phyloP scores from a whole-genome alignment of 2,797 vertebrate genomes.

The Rhinoraja longicauda region DNA sequence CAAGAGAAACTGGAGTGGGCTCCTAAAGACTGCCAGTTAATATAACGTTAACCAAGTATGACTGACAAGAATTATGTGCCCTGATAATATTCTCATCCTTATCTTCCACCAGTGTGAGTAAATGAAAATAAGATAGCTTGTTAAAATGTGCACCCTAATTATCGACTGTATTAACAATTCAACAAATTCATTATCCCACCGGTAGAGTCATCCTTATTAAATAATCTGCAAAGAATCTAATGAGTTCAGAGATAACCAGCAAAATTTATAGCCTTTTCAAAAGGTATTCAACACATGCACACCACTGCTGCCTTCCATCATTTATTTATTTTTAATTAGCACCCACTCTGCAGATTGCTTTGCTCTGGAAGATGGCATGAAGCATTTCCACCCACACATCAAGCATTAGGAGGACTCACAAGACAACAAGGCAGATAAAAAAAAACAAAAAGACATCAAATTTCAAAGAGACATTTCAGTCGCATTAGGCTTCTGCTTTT shows the following conservation, averaged over 20 bases:
- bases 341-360: not conserved
- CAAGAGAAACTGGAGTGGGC: no score
- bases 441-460: not conserved
- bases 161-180: not conserved
- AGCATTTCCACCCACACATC: conserved; percentile 25
- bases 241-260: not conserved
- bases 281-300: not conserved
- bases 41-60: no score
- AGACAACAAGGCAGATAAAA: not conserved
- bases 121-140: not conserved
- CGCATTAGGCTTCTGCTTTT: not conserved
- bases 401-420: not conserved
- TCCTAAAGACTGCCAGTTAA: no score
- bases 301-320: conserved; percentile 15
- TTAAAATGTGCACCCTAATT: not conserved
- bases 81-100: not conserved
- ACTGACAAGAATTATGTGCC: not conserved
- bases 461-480: not conserved
- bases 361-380: conserved; percentile 7
- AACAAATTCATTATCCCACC: not conserved
- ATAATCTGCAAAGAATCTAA: conserved; percentile 23
- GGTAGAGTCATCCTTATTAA: not conserved
- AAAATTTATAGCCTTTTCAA: conserved; percentile 7
- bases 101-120: not conserved
- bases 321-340: conserved; percentile 33